These are phyloP conservation scores for Aurelia sp. DNA, from an alignment of 30 jellyfish, hydroid and myxozoan species.

Conservation along the genomic window DNA sequence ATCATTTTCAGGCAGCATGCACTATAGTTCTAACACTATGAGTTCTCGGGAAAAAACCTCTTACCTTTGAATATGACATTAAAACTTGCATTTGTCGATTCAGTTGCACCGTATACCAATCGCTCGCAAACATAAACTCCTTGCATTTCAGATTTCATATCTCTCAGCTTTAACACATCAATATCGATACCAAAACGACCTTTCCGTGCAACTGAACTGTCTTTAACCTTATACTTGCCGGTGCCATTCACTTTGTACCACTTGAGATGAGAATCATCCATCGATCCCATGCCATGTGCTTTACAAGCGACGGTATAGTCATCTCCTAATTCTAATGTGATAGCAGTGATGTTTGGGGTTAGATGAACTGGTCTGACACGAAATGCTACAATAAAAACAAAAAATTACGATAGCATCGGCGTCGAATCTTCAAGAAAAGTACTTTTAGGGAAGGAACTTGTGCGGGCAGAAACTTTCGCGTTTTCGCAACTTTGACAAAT, in stretches of 20 bases:
- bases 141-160: slow-evolving; percentile 29
- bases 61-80: slow-evolving; percentile 33
- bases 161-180: slow-evolving; percentile 24
- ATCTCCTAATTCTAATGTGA: slow-evolving; percentile 37
- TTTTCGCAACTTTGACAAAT: no score
- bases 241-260: slow-evolving; percentile 47
- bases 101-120: background rate
- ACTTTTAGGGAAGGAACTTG: no score
- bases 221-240: slow-evolving; percentile 6
- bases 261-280: slow-evolving; percentile 19
- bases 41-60: background rate
- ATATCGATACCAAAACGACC: background rate
- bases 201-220: slow-evolving; percentile 10
- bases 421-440: no score
- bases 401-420: no score
- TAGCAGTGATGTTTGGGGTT: slow-evolving; percentile 29
- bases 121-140: slow-evolving; percentile 59
- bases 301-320: slow-evolving; percentile 25
- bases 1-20: no score
- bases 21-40: no score
- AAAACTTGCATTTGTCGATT: slow-evolving; percentile 24
- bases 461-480: no score
- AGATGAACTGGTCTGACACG: slow-evolving; percentile 22
- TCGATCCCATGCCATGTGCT: slow-evolving; percentile 23
- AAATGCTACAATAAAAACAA: background rate